Base-by-base conservation (phyloP, 2,797 vertebrate species). In the Pseudochirops corinnae region DNA sequence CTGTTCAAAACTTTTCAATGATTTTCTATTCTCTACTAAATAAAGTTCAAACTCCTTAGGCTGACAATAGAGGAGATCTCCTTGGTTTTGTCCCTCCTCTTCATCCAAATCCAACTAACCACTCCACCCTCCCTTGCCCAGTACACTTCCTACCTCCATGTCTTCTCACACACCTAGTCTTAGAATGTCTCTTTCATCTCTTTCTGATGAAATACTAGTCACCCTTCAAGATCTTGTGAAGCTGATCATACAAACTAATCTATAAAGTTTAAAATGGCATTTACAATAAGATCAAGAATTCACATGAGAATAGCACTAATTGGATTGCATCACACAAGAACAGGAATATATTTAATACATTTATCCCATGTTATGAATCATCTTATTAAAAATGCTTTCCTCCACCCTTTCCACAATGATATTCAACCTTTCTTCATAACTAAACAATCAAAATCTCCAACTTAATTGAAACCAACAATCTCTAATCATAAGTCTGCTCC, bases 381-480 rank as follows among this genome's bases (percentile, higher is more conserved):
- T 11, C 92, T 92, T 92, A 33, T 58, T 92, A 92, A 92, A 92
- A 62, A 62, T 92, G 56, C 56, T 57, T 46, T 56, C 29, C 52
- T 26, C n/a, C 28, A 16, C 31, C 56, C 53, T 39, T 53, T 94
- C 91, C 33, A 92, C 56, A 55, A 55, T 56, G 57, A 91, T 28
- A 39, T 31, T 58, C 14, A 58, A 56, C 18, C 18, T 62, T 50
- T 21, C 67, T 82, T 87, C 46, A 87, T 87, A 87, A 87, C n/a
- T 87, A 46, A 46, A 82, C 74, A 82, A 87, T 87, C 39, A 87
- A 50, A 87, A 87, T 26, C 10, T 87, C 39, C 74, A 87, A 87
- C 21, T 87, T 46, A 87, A 87, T 7, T 87, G 74, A 50, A 87
- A 87, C 39, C 39, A 87, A 50, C 24, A 87, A 87, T 87, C 74